Evolutionary conservation across 2,888 invertebrate genomes (phyloP).

Genomic region (Dicycla oo): DNA sequence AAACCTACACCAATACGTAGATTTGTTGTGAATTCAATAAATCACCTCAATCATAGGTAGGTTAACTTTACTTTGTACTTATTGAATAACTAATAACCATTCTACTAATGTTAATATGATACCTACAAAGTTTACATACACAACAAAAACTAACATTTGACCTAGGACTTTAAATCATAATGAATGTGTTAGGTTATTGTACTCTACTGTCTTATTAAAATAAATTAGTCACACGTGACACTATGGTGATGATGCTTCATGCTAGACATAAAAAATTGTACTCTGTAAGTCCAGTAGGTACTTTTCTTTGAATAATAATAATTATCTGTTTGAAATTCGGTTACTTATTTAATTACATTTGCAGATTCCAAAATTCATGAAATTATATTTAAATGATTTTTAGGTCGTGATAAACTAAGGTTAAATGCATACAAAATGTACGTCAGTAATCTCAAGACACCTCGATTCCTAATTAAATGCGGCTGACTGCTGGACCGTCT

Average conservation of each 20-base stretch:
- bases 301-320: neutral
- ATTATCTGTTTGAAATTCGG: neutral
- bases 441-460: neutral
- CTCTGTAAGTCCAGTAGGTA: neutral
- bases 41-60: neutral
- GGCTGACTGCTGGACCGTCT: neutral
- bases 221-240: neutral
- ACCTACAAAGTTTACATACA: neutral
- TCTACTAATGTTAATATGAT: conserved; percentile 5
- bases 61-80: neutral
- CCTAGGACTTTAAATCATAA: conserved; percentile 4
- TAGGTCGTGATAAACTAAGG: neutral
- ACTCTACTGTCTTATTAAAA: neutral
- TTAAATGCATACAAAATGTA: neutral
- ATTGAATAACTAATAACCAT: neutral
- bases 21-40: conserved; percentile 8
- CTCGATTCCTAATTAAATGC: conserved; percentile 1
- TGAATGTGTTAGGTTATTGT: neutral
- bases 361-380: neutral
- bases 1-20: neutral
- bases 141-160: conserved; percentile 22
- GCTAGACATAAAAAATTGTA: neutral
- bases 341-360: neutral
- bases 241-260: neutral
- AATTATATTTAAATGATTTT: neutral